Evolutionary conservation across 2,113 vertebrate species (phyloP).

Genomic region (Callionymus lyra): DNA sequence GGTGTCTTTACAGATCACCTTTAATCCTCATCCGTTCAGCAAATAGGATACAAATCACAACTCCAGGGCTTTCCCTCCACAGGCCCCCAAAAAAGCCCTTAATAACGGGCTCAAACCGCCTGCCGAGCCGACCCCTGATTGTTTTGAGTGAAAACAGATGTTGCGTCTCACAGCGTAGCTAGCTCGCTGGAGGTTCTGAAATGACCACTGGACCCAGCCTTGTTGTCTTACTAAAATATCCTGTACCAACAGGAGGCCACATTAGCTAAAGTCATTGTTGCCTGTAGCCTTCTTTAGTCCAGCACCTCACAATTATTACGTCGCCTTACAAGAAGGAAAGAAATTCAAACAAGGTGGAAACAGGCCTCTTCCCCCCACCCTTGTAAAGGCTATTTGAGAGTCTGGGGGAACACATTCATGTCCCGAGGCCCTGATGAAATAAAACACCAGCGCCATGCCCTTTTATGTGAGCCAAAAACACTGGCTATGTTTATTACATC

Average conservation of each 20-base stretch:
- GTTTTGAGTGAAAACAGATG: slow-evolving; percentile 75
- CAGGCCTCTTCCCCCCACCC: slow-evolving; percentile 21
- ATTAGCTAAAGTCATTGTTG: slow-evolving; percentile 27
- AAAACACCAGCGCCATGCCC: slow-evolving; percentile 45
- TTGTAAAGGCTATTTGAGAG: slow-evolving; percentile 43
- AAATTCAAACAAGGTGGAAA: slow-evolving; percentile 47
- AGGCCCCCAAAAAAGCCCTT: slow-evolving; percentile 64
- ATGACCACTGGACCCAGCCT: slow-evolving; percentile 48
- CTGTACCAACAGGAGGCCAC: slow-evolving; percentile 46
- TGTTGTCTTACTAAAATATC: slow-evolving; percentile 65
- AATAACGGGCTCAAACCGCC: slow-evolving; percentile 62
- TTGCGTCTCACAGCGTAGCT: slow-evolving; percentile 40
- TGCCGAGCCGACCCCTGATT: slow-evolving; percentile 61
- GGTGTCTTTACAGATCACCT: slow-evolving; percentile 55
- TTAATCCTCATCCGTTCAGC: slow-evolving; percentile 54
- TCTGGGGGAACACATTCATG: slow-evolving; percentile 44
- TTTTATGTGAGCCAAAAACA: slow-evolving; percentile 42
- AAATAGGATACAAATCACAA: slow-evolving; percentile 54
- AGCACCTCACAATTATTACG: slow-evolving; percentile 10
- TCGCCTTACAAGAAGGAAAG: slow-evolving; percentile 14
- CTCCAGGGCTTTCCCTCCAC: slow-evolving; percentile 47
- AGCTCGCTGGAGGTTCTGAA: slow-evolving; percentile 25
- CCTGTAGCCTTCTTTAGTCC: slow-evolving; percentile 23
- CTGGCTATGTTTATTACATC: slow-evolving; percentile 54
- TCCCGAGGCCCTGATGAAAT: slow-evolving; percentile 47